Percentiles rank a stretch among this genome's conserved stretches.
Conservation (phyloP, 2,113 vertebrate genomes). For the Verasper variegatus region DNA sequence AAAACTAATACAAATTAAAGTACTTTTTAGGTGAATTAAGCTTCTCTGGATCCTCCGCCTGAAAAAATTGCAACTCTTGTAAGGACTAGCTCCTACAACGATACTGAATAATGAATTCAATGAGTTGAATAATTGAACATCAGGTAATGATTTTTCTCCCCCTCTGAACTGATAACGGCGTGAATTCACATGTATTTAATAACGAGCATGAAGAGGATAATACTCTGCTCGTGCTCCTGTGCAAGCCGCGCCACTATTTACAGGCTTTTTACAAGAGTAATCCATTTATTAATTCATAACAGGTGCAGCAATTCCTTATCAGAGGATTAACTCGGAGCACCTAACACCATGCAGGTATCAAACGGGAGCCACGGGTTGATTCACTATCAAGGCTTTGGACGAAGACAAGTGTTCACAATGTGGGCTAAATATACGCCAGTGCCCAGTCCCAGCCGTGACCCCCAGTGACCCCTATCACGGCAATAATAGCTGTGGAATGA, state of each 20-base stretch:
- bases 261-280: constrained; percentile 54
- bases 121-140: constrained; percentile 48
- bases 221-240: not conserved
- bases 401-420: constrained; percentile 48
- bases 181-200: constrained; percentile 21
- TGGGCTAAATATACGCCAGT: constrained; percentile 67
- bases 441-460: constrained; percentile 52
- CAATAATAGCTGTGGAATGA: constrained; percentile 56
- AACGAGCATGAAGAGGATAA: constrained; percentile 25
- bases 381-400: constrained; percentile 58
- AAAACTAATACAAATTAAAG: constrained; percentile 30
- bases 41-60: constrained; percentile 4
- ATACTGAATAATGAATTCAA: constrained; percentile 43
- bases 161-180: not conserved
- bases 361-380: constrained; percentile 36
- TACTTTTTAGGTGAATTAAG: constrained; percentile 20
- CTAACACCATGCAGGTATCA: constrained; percentile 42
- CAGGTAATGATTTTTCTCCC: constrained; percentile 25
- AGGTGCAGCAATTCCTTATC: constrained; percentile 64
- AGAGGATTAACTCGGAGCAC: constrained; percentile 63
- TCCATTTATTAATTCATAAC: constrained; percentile 66
- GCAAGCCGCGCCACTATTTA: constrained; percentile 43
- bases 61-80: constrained; percentile 24
- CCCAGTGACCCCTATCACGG: constrained; percentile 41
- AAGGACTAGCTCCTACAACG: constrained; percentile 18